Evolutionary conservation across 2,888 invertebrate species (phyloP).

Genomic region (Sepiola atlantica): DNA sequence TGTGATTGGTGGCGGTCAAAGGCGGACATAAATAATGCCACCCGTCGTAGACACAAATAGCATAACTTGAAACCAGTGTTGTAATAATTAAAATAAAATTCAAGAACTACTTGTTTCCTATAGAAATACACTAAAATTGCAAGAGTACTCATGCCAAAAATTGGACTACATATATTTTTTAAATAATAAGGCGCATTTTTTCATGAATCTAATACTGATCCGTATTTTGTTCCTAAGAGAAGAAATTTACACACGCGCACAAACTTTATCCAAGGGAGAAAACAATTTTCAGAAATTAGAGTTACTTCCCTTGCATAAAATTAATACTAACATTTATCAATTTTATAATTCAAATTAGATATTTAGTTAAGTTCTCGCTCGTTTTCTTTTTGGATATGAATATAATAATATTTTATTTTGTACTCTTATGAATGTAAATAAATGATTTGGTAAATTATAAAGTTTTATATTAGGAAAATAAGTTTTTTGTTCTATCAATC

Average conservation of each 20-base stretch:
- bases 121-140: too few species aligned
- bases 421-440: not conserved
- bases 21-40: too few species aligned
- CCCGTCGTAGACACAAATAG: too few species aligned
- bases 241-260: not conserved
- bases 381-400: not conserved
- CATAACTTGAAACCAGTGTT: too few species aligned
- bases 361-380: not conserved
- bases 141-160: too few species aligned
- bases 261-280: not conserved
- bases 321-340: not conserved
- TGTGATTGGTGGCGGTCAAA: too few species aligned
- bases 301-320: not conserved
- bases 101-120: too few species aligned
- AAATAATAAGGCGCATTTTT: too few species aligned
- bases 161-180: too few species aligned
- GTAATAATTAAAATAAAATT: too few species aligned
- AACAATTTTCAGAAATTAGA: conserved; percentile 3
- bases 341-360: not conserved
- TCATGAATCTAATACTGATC: too few species aligned
- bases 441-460: not conserved
- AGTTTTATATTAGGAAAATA: not conserved
- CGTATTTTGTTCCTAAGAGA: too few species aligned
- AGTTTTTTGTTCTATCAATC: not conserved
- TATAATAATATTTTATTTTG: not conserved